A percentile compares a stretch with the other conserved stretches of the same genome.
phyloP scores from a whole-genome alignment of 2,797 vertebrate species.

The Pachyuromys duprasi region DNA sequence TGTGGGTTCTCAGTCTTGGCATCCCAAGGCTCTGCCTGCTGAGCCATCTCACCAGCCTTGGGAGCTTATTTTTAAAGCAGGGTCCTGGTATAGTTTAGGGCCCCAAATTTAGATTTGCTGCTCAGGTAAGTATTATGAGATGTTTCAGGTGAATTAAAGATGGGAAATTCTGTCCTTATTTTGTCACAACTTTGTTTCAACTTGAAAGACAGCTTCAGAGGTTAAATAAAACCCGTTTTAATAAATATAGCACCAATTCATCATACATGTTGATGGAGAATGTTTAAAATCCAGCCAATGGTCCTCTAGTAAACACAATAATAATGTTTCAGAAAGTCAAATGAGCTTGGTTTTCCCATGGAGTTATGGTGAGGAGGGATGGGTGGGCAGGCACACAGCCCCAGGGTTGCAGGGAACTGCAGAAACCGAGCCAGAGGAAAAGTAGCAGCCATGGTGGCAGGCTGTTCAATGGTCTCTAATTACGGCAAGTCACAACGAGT shows the following conservation, averaged over 20 bases:
- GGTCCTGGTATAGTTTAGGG: background rate
- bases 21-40: background rate
- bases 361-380: background rate
- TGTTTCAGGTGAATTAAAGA: conserved; percentile 26
- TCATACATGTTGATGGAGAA: conserved; percentile 20
- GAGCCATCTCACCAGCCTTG: background rate
- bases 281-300: conserved; percentile 34
- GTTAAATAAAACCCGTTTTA: conserved; percentile 11
- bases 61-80: conserved; percentile 29
- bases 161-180: conserved; percentile 23
- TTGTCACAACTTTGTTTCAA: background rate
- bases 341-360: background rate
- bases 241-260: conserved; percentile 41
- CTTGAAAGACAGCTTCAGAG: conserved; percentile 45
- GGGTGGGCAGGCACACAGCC: background rate
- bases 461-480: background rate
- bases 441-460: background rate
- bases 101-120: background rate
- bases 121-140: background rate
- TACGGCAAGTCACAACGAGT: background rate
- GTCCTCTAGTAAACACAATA: background rate
- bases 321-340: conserved; percentile 37
- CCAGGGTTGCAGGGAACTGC: background rate
- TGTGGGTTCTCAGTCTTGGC: background rate
- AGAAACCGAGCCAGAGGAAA: background rate